Evolutionary conservation across 2,888 invertebrate genomes (phyloP).

Genomic region (Deladenus siricidicola): DNA sequence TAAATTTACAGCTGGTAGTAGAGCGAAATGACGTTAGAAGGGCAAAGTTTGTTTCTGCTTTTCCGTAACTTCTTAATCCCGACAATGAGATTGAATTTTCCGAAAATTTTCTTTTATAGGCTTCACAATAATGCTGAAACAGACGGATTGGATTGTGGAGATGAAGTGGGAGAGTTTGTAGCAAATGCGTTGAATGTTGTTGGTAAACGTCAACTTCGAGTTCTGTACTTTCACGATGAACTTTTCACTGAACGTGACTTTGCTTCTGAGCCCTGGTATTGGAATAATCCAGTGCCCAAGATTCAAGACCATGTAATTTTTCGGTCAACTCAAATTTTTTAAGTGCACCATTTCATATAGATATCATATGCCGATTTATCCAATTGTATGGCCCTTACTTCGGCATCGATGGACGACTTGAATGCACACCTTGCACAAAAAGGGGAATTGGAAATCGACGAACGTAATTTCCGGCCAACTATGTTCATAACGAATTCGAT

Average conservation of each 20-base stretch:
- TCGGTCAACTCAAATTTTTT: too few species aligned
- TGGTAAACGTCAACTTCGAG: slow-evolving; percentile 24
- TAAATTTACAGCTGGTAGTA: slow-evolving; percentile 18
- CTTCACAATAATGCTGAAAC: slow-evolving; percentile 32
- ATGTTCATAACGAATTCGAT: slow-evolving; percentile 38
- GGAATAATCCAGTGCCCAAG: slow-evolving; percentile 28
- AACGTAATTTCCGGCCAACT: slow-evolving; percentile 44
- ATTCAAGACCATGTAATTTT: slow-evolving; percentile 14
- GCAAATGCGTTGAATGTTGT: slow-evolving; percentile 29
- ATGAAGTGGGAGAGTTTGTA: slow-evolving; percentile 32
- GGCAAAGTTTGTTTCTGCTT: slow-evolving; percentile 4
- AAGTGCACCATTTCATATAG: not conserved
- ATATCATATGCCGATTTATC: slow-evolving; percentile 17
- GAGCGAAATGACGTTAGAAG: slow-evolving; percentile 10
- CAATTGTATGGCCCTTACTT: slow-evolving; percentile 39
- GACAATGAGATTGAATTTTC: not conserved
- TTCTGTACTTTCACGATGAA: slow-evolving; percentile 36
- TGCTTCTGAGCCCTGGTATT: slow-evolving; percentile 17
- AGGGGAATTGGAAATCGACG: slow-evolving; percentile 5
- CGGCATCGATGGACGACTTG: slow-evolving; percentile 39
- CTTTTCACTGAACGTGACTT: slow-evolving; percentile 42
- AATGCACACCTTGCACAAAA: slow-evolving; percentile 21
- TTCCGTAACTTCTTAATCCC: not conserved
- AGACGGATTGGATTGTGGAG: slow-evolving; percentile 48
- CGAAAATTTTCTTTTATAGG: slow-evolving; percentile 14